phyloP scores from a whole-genome alignment of 2,888 invertebrate genomes.

The Noctua fimbriata region DNA sequence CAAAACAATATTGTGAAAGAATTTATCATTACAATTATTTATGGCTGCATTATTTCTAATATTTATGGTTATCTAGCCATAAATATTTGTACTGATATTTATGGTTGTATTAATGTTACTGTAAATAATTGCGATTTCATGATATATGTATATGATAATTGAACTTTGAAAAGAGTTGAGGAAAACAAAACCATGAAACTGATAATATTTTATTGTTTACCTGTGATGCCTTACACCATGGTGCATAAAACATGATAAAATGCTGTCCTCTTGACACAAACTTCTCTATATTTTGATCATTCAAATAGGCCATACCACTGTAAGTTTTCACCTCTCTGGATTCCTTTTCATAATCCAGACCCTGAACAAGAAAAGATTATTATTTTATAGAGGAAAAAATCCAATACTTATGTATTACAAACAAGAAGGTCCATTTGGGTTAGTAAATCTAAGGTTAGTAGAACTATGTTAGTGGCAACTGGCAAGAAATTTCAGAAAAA shows the following conservation, averaged over 20 bases:
- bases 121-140: constrained; percentile 18
- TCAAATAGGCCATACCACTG: constrained; percentile 93
- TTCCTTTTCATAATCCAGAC: constrained; percentile 65
- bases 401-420: neutral
- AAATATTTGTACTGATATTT: too few relatives aligned
- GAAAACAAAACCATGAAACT: neutral
- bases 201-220: constrained; percentile 78
- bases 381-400: neutral
- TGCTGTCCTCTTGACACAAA: constrained; percentile 94
- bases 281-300: constrained; percentile 94
- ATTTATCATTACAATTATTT: constrained; percentile 7
- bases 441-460: neutral
- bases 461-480: neutral
- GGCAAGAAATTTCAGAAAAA: neutral
- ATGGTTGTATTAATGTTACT: neutral
- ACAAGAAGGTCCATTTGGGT: neutral
- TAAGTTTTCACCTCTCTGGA: constrained; percentile 89
- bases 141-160: neutral
- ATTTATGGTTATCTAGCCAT: too few relatives aligned
- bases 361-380: constrained; percentile 65
- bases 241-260: constrained; percentile 97
- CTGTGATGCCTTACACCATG: constrained; percentile 97
- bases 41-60: neutral
- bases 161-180: neutral
- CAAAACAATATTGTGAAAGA: neutral